phyloP scores from a whole-genome alignment of 2,888 invertebrate species.

The Dysmachus trigonus region DNA sequence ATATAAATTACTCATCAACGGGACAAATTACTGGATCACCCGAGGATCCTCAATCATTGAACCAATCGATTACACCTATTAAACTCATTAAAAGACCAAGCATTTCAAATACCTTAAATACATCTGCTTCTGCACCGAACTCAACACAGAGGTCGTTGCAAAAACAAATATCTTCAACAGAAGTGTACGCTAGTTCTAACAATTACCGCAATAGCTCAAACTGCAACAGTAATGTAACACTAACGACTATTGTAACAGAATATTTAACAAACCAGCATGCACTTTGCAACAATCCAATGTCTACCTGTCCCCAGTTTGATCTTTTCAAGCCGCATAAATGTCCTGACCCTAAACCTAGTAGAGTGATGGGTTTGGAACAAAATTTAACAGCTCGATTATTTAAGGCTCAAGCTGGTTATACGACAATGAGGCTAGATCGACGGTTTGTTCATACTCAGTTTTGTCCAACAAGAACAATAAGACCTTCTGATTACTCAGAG shows the following conservation, averaged over 20 bases:
- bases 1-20: neutral
- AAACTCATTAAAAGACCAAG: constrained; percentile 57
- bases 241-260: constrained; percentile 94
- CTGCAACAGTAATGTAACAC: constrained; percentile 68
- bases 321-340: constrained; percentile 96
- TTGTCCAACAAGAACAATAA: constrained; percentile 77
- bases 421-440: constrained; percentile 76
- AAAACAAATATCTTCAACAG: constrained; percentile 65
- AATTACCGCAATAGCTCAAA: constrained; percentile 55
- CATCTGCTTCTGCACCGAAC: constrained; percentile 27
- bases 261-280: constrained; percentile 97
- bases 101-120: constrained; percentile 7
- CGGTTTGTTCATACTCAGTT: constrained; percentile 85
- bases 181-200: constrained; percentile 67
- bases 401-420: constrained; percentile 68
- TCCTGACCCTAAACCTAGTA: constrained; percentile 80
- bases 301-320: constrained; percentile 96
- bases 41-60: neutral
- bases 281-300: constrained; percentile 97
- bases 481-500: constrained; percentile 73
- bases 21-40: neutral
- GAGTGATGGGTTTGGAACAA: constrained; percentile 65
- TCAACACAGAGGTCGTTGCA: constrained; percentile 62
- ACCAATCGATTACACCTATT: constrained; percentile 55
- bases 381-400: constrained; percentile 76